Evolutionary conservation across 2,888 invertebrate species (phyloP), one percentile per base, ranked within the genome.

Genomic region (Cryptocephalus primarius): DNA sequence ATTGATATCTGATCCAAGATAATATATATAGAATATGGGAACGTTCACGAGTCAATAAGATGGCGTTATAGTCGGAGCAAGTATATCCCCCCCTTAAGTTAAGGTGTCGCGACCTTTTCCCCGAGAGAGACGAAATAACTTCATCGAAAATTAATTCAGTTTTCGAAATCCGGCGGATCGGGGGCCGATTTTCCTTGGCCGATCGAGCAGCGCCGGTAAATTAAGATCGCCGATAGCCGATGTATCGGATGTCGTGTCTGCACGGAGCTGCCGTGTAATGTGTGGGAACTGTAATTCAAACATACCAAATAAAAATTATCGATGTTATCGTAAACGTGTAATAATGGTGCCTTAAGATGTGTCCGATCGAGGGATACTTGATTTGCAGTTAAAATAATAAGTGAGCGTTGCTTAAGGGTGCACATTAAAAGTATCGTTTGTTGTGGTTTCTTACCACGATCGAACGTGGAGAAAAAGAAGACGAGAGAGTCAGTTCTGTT

Each of bases 231-330:
- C 46, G 54, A 52, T 52, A 49, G 46, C 47, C 48, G 54, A 54
- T 54, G 51, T 45, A 48, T 13, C 33, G 41, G 45, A 50, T 48
- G 48, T 54, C 54, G 54, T 54, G 54, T 50, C 50, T 47, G 50
- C 52, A 54, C 50, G 54, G 49, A 50, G 54, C 54, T 54, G 52
- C 54, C 46, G 52, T 54, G 54, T 51, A 51, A 54, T 51, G 54
- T 54, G 54, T 54, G 52, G 54, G 52, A 54, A 51, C 52, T 51
- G 52, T 54, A 54, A 54, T 52, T 54, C 52, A 52, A 54, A 54
- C 52, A 54, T 52, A 54, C 54, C 51, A 53, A 55, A 52, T 49
- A 53, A 52, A 51, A 48, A 51, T 49, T 47, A 45, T 42, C 50
- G 55, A 55, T 55, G 48, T 52, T 53, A 55, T 55, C 55, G 50